Percentiles rank a stretch among this genome's conserved stretches.
Conservation (phyloP, 2,113 vertebrate species). For the Synchiropus splendidus region DNA sequence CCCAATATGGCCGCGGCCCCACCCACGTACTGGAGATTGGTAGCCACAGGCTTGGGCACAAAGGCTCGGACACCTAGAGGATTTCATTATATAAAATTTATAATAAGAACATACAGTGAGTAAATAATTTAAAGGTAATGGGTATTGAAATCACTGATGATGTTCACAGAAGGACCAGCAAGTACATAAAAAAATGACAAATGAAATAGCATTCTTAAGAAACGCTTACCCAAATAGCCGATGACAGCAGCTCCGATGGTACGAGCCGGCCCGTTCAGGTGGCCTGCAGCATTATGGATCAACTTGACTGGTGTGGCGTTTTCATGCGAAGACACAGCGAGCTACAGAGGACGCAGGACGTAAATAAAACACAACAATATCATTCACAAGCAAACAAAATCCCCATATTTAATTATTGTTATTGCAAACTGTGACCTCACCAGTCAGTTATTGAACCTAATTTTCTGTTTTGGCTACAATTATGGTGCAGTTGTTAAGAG, state of each 20-base stretch:
- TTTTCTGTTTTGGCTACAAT: too few species aligned
- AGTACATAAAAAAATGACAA: too few species aligned
- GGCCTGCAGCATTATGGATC: conserved; percentile 87
- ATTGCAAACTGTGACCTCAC: too few species aligned
- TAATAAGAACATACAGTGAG: too few species aligned
- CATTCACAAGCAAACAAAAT: too few species aligned
- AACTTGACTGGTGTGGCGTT: conserved; percentile 94
- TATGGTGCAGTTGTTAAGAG: too few species aligned
- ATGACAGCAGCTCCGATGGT: conserved; percentile 88
- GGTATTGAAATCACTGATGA: background rate
- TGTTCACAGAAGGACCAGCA: too few species aligned
- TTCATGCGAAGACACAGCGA: conserved; percentile 93
- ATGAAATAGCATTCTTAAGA: background rate
- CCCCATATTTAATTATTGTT: too few species aligned
- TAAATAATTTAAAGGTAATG: background rate
- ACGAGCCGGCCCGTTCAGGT: conserved; percentile 88
- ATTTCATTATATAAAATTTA: too few species aligned
- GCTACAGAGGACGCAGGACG: conserved; percentile 45
- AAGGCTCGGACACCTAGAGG: conserved; percentile 86
- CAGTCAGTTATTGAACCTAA: too few species aligned
- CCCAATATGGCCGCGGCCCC: conserved; percentile 95
- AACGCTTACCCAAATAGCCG: conserved; percentile 83
- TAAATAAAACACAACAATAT: background rate
- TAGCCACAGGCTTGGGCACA: conserved; percentile 90
- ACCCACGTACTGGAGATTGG: conserved; percentile 90